These are phyloP conservation scores for Dicycla oo DNA, from an alignment of 2,888 invertebrate genomes.

Conservation along the genomic window DNA sequence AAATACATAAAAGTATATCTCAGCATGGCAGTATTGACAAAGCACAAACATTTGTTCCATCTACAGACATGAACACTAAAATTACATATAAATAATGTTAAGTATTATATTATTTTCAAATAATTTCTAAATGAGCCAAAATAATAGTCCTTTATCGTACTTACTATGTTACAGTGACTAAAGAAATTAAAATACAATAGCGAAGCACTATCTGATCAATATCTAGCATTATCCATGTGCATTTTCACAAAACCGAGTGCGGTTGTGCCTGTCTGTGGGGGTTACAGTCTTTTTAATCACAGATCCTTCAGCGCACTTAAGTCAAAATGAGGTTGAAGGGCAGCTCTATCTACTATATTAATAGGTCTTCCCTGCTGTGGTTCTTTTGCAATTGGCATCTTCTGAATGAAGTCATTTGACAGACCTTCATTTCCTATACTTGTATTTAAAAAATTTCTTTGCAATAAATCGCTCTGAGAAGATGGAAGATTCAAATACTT, in stretches of 20 bases:
- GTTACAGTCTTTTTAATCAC: conserved; percentile 37
- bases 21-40: conserved; percentile 22
- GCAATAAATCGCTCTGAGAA: conserved; percentile 71
- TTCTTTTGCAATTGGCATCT: conserved; percentile 64
- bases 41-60: background rate
- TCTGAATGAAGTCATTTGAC: conserved; percentile 66
- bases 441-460: conserved; percentile 69
- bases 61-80: conserved; percentile 15
- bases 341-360: conserved; percentile 67
- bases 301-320: conserved; percentile 79
- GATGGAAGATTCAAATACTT: conserved; percentile 82
- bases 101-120: conserved; percentile 10
- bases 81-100: background rate
- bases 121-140: conserved; percentile 28
- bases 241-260: conserved; percentile 2
- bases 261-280: background rate
- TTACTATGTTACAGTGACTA: conserved; percentile 12
- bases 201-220: conserved; percentile 2
- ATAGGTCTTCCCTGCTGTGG: conserved; percentile 63
- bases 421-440: conserved; percentile 62
- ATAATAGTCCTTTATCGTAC: background rate
- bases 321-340: conserved; percentile 79
- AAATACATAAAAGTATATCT: conserved; percentile 13
- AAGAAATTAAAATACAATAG: background rate
- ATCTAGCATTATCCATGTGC: background rate